Evolutionary conservation across 2,113 vertebrate genomes (phyloP).

Genomic region (Todiramphus saurophagus): DNA sequence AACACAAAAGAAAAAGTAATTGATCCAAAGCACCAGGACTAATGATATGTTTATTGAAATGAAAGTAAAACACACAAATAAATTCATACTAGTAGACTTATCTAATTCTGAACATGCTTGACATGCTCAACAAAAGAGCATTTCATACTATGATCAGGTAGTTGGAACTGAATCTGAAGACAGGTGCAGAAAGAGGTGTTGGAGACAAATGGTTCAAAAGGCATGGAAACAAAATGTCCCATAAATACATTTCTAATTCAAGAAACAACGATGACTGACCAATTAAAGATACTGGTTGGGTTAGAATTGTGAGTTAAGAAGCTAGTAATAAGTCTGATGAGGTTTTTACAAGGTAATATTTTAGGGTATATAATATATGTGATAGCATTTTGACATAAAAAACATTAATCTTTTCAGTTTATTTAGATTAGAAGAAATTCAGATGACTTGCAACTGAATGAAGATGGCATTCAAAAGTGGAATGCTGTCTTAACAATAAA

Average conservation of each 20-base stretch:
- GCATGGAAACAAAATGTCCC: neutral
- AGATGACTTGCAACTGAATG: neutral
- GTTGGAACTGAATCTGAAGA: neutral
- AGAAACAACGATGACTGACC: neutral
- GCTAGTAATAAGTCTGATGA: neutral
- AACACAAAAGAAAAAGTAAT: neutral
- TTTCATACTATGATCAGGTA: neutral
- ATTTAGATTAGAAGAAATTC: neutral
- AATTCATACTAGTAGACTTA: neutral
- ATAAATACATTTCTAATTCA: neutral
- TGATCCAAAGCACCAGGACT: neutral
- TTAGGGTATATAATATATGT: neutral
- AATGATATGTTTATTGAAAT: neutral
- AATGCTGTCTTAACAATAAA: neutral
- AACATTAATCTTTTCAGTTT: neutral
- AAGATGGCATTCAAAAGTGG: neutral
- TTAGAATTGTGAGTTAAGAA: neutral
- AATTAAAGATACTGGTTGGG: neutral
- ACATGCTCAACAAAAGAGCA: neutral
- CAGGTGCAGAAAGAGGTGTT: neutral
- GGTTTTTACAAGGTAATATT: neutral
- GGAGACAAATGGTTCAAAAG: neutral
- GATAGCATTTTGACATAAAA: neutral
- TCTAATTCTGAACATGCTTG: neutral
- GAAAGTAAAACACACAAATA: neutral